Conservation (phyloP, 2,888 invertebrate genomes). For the Xylota segnis region DNA sequence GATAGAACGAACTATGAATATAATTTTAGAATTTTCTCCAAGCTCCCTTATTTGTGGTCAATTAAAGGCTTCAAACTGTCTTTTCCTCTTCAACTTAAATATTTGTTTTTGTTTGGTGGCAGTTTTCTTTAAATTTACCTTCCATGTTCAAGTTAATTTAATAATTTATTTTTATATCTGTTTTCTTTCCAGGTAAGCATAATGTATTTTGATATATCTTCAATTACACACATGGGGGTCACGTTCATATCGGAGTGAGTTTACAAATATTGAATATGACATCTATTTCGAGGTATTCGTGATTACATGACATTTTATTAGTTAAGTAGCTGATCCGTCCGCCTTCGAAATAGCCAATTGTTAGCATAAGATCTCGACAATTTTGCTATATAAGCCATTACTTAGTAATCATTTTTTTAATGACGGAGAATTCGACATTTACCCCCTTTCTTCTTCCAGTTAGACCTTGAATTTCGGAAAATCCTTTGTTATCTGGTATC, state of each 20-base stretch:
- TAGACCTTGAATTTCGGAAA: too few species aligned
- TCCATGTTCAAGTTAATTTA: constrained; percentile 11
- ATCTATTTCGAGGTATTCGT: neutral
- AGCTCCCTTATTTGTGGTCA: constrained; percentile 7
- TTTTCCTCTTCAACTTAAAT: neutral
- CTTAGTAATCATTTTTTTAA: too few species aligned
- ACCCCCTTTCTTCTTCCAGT: too few species aligned
- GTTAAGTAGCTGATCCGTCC: too few species aligned
- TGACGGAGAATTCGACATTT: too few species aligned
- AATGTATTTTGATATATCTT: constrained; percentile 23
- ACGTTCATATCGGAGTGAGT: constrained; percentile 41
- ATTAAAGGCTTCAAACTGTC: constrained; percentile 27
- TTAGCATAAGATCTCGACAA: too few species aligned
- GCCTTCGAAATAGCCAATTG: too few species aligned
- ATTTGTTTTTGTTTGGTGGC: neutral
- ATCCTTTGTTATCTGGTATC: too few species aligned
- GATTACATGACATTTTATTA: neutral
- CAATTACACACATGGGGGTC: constrained; percentile 42
- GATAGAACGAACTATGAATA: constrained; percentile 9
- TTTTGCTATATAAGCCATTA: too few species aligned
- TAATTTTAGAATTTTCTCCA: constrained; percentile 1
- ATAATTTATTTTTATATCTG: constrained; percentile 15
- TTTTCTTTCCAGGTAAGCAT: constrained; percentile 63
- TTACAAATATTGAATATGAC: neutral
- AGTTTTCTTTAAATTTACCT: neutral